Evolutionary conservation across 2,113 vertebrate genomes (phyloP).

Genomic region (Sinocyclocheilus anshuiensis): DNA sequence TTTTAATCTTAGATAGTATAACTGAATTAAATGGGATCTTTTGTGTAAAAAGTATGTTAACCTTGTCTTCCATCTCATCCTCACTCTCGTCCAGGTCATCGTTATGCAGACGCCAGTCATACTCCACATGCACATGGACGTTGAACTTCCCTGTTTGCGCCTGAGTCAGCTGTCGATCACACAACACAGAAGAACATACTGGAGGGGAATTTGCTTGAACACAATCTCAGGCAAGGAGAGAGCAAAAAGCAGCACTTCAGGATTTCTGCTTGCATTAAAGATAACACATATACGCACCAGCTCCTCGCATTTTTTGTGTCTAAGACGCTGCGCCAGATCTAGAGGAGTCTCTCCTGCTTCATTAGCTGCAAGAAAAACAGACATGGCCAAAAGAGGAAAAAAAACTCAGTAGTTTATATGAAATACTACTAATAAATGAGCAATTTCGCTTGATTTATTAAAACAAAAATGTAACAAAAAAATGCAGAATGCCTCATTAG

Average conservation of each 20-base stretch:
- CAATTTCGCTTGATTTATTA: neutral
- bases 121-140: slow-evolving; percentile 94
- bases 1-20: neutral
- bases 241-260: neutral
- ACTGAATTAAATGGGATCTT: neutral
- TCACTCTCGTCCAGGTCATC: slow-evolving; percentile 96
- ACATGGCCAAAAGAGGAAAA: neutral
- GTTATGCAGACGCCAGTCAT: slow-evolving; percentile 92
- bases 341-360: slow-evolving; percentile 89
- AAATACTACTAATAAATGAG: neutral
- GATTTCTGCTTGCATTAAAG: neutral
- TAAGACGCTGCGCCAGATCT: slow-evolving; percentile 89
- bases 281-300: slow-evolving; percentile 77
- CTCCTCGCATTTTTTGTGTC: slow-evolving; percentile 88
- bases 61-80: slow-evolving; percentile 93
- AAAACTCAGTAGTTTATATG: neutral
- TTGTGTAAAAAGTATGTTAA: slow-evolving; percentile 66
- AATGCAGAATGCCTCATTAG: too few species aligned
- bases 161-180: slow-evolving; percentile 81
- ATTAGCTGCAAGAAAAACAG: slow-evolving; percentile 77
- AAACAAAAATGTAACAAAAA: too few species aligned
- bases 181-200: slow-evolving; percentile 12
- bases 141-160: slow-evolving; percentile 92
- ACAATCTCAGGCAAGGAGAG: neutral
- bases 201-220: neutral